A percentile compares a stretch with the other conserved stretches of the same genome.
Conservation (phyloP, 2,797 vertebrate genomes). For the Pseudotriccus pelzelni region DNA sequence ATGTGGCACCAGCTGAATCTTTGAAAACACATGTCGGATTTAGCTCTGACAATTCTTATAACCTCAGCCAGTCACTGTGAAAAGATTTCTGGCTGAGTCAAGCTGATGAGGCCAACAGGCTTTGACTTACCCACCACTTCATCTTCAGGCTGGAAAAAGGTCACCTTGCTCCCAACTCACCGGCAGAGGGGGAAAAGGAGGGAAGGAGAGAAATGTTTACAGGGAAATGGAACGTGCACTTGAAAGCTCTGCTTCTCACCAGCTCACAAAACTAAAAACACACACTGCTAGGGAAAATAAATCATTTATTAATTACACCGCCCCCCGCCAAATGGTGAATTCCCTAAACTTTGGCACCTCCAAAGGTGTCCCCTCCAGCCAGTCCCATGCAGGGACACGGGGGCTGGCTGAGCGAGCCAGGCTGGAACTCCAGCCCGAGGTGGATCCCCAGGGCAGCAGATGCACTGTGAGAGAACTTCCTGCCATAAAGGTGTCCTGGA, state of each 20-base stretch:
- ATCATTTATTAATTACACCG: neutral
- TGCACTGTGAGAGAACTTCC: neutral
- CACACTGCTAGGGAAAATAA: neutral
- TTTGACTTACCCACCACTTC: constrained; percentile 90
- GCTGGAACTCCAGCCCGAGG: neutral
- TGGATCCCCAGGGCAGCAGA: neutral
- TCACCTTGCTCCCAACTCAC: constrained; percentile 89
- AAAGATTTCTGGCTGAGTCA: neutral
- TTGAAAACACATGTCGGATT: neutral
- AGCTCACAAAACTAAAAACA: neutral
- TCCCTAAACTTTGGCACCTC: neutral
- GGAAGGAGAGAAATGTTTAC: neutral
- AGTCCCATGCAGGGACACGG: neutral
- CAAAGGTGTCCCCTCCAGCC: neutral
- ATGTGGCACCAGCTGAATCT: neutral
- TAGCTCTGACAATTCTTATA: neutral
- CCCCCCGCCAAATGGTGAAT: neutral
- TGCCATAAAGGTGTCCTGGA: neutral
- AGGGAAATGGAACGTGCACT: neutral
- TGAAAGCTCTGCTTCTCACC: neutral
- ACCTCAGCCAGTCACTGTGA: neutral
- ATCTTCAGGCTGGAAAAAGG: constrained; percentile 90
- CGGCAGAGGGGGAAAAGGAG: neutral
- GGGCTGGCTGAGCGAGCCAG: neutral
- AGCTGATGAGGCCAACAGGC: neutral